Percentiles rank a stretch among this genome's conserved stretches.
These are phyloP conservation scores for Gastrophysa polygoni DNA, from an alignment of 2,888 invertebrate species.

Conservation along the genomic window DNA sequence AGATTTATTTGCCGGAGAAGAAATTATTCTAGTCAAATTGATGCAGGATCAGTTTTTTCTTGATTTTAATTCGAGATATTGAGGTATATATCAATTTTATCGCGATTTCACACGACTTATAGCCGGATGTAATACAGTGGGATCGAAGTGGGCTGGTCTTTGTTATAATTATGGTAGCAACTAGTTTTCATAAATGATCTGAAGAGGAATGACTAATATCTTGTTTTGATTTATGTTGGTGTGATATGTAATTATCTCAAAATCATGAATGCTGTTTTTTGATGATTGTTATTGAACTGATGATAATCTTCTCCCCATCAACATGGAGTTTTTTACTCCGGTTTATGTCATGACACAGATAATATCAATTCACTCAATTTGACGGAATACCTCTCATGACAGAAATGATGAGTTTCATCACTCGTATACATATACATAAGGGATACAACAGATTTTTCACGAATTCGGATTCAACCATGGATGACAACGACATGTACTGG, in stretches of 20 bases:
- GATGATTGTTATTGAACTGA: neutral
- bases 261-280: neutral
- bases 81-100: neutral
- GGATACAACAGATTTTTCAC: no score
- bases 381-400: no score
- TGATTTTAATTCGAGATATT: slow-evolving; percentile 1
- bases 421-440: no score
- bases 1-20: no score
- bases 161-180: slow-evolving; percentile 9
- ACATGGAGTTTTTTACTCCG: no score
- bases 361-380: no score
- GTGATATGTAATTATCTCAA: neutral
- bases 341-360: no score
- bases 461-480: no score
- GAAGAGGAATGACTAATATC: neutral
- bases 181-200: slow-evolving; percentile 5
- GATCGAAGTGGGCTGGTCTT: slow-evolving; percentile 7
- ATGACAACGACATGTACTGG: no score
- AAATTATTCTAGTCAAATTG: neutral
- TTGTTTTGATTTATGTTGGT: neutral
- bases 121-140: slow-evolving; percentile 7
- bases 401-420: no score
- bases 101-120: slow-evolving; percentile 9
- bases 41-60: neutral
- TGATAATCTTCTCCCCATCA: no score